Conservation (phyloP, 2,888 invertebrate species). For the Drosophila buzzatii region DNA sequence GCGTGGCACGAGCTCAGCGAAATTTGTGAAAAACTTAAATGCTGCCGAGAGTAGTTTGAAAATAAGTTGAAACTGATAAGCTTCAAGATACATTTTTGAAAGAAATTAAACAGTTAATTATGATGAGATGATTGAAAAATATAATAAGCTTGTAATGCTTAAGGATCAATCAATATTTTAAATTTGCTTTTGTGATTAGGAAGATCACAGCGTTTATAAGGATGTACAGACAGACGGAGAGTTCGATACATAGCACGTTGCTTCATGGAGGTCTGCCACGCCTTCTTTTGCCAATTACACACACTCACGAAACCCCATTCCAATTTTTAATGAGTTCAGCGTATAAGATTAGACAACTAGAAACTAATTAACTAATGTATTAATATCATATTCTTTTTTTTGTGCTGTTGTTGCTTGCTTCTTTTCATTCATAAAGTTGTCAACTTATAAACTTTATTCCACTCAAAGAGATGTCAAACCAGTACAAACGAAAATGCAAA, state of each 20-base stretch:
- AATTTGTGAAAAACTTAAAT: not conserved
- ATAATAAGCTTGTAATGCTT: too few relatives aligned
- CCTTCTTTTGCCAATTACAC: not conserved
- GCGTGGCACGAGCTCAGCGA: not conserved
- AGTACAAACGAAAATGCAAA: not conserved
- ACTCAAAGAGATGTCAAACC: conserved; percentile 20
- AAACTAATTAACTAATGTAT: not conserved
- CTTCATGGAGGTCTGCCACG: not conserved
- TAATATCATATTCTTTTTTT: not conserved
- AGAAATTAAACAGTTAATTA: too few relatives aligned
- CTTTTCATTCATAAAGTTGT: not conserved
- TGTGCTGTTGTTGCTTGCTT: not conserved
- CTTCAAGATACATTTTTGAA: too few relatives aligned
- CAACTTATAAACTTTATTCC: not conserved
- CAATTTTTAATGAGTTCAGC: too few relatives aligned
- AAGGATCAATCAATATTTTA: too few relatives aligned
- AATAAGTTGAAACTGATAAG: not conserved
- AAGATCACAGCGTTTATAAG: too few relatives aligned
- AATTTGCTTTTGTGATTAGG: too few relatives aligned
- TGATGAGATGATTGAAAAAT: too few relatives aligned
- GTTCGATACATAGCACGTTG: too few relatives aligned
- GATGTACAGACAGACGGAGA: too few relatives aligned
- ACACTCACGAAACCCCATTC: too few relatives aligned
- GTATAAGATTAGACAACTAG: not conserved
- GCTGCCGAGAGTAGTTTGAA: conserved; percentile 1